A percentile compares a stretch with the other conserved stretches of the same genome.
Evolutionary conservation across 2,797 vertebrate species (phyloP).

Genomic region (Aphelocoma californica): DNA sequence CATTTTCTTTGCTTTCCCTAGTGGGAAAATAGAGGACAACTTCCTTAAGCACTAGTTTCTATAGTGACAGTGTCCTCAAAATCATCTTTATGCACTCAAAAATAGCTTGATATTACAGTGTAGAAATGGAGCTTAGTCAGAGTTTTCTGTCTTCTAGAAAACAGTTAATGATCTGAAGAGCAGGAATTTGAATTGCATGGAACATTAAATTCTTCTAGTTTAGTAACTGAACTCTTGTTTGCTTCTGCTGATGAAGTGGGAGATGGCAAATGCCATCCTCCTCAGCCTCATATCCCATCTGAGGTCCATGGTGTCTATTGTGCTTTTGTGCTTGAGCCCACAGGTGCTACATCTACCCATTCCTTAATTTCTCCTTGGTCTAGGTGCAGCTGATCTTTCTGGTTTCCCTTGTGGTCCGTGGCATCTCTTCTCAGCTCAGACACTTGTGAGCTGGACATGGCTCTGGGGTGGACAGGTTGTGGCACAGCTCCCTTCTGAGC

Average conservation of each 20-base stretch:
- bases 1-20: neutral
- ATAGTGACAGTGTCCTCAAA: constrained; percentile 56
- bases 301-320: neutral
- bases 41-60: constrained; percentile 50
- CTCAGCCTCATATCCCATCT: neutral
- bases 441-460: neutral
- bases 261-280: neutral
- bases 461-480: neutral
- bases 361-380: neutral
- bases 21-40: neutral
- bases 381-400: neutral
- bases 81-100: constrained; percentile 30
- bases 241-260: neutral
- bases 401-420: neutral
- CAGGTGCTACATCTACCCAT: neutral
- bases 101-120: constrained; percentile 12
- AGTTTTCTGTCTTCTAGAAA: constrained; percentile 22
- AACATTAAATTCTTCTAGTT: neutral
- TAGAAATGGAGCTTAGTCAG: constrained; percentile 15
- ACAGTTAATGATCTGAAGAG: neutral
- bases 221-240: neutral
- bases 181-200: neutral
- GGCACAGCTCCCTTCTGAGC: neutral
- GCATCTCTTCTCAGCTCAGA: neutral
- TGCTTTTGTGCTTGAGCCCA: neutral